A percentile compares a stretch with the other conserved stretches of the same genome.
These are phyloP conservation scores for Meandrusa payeni DNA, from an alignment of 2,888 invertebrate species.

Conservation along the genomic window DNA sequence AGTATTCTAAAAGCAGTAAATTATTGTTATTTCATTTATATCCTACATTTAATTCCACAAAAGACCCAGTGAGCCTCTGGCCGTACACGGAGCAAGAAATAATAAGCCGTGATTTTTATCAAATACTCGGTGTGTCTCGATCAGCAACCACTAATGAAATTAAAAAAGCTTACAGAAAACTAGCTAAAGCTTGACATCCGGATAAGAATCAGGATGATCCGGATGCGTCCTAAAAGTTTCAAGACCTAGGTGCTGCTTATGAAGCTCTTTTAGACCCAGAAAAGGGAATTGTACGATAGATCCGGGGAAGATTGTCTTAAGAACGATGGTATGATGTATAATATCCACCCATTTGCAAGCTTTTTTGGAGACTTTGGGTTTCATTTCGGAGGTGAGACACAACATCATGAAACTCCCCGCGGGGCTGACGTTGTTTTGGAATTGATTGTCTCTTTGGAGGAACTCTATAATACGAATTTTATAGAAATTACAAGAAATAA, in stretches of 20 bases:
- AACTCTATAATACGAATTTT: slow-evolving; percentile 97
- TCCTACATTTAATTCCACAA: too few species aligned
- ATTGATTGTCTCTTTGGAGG: slow-evolving; percentile 95
- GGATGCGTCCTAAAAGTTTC: slow-evolving; percentile 95
- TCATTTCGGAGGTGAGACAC: slow-evolving; percentile 89
- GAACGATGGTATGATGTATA: slow-evolving; percentile 93
- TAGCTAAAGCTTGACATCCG: slow-evolving; percentile 98
- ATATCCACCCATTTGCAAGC: slow-evolving; percentile 96
- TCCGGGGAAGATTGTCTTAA: slow-evolving; percentile 98
- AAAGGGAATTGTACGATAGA: slow-evolving; percentile 94
- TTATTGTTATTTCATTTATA: too few species aligned
- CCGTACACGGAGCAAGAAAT: too few species aligned
- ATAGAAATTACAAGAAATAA: slow-evolving; percentile 99
- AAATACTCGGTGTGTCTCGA: slow-evolving; percentile 92
- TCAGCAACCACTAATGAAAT: slow-evolving; percentile 95
- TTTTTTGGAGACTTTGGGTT: slow-evolving; percentile 99
- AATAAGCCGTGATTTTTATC: slow-evolving; percentile 97
- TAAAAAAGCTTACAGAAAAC: slow-evolving; percentile 97
- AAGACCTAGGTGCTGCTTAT: slow-evolving; percentile 97
- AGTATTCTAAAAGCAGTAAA: too few species aligned
- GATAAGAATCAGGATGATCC: slow-evolving; percentile 98
- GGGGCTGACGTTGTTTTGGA: slow-evolving; percentile 97
- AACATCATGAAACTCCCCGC: slow-evolving; percentile 90
- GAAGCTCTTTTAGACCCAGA: slow-evolving; percentile 96
- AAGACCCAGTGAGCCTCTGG: too few species aligned